Conservation (phyloP, 1,140 invertebrate species). For the Macrotrachela quadricornifera region DNA sequence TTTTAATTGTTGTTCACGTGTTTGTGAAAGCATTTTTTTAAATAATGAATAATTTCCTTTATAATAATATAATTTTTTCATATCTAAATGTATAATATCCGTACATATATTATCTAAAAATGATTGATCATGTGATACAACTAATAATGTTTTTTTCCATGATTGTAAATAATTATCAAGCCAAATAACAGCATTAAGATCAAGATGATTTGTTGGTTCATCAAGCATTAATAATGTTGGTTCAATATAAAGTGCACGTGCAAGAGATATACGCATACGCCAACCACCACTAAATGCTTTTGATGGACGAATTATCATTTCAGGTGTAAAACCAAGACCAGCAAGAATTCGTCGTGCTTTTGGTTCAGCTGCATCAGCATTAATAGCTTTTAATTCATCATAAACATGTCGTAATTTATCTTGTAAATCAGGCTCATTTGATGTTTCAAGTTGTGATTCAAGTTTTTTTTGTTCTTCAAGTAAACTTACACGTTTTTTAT, state of each 20-base stretch:
- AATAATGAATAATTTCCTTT: conserved; percentile 81
- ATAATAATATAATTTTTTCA: conserved; percentile 82
- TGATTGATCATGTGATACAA: conserved; percentile 96
- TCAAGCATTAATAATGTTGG: conserved; percentile 82
- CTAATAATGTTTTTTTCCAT: conserved; percentile 89
- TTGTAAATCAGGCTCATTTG: conserved; percentile 35
- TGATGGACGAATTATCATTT: conserved; percentile 79
- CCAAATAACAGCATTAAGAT: conserved; percentile 97
- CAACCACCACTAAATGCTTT: conserved; percentile 93
- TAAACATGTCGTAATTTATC: conserved; percentile 61
- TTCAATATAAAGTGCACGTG: conserved; percentile 49
- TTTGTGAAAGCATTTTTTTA: conserved; percentile 94
- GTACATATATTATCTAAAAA: conserved; percentile 98
- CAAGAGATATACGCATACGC: conserved; percentile 91
- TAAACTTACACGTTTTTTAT: conserved; percentile 60
- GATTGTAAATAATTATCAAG: conserved; percentile 86
- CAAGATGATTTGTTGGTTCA: conserved; percentile 65
- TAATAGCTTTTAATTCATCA: conserved; percentile 79
- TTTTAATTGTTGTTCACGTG: conserved; percentile 78
- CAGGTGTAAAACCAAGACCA: conserved; percentile 76
- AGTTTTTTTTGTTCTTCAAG: conserved; percentile 56
- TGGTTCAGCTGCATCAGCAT: conserved; percentile 84
- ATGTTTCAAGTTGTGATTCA: conserved; percentile 31
- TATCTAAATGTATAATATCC: conserved; percentile 88
- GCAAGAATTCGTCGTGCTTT: conserved; percentile 76